phyloP scores from a whole-genome alignment of 2,888 invertebrate species.

The Drosophila kuntzei region DNA sequence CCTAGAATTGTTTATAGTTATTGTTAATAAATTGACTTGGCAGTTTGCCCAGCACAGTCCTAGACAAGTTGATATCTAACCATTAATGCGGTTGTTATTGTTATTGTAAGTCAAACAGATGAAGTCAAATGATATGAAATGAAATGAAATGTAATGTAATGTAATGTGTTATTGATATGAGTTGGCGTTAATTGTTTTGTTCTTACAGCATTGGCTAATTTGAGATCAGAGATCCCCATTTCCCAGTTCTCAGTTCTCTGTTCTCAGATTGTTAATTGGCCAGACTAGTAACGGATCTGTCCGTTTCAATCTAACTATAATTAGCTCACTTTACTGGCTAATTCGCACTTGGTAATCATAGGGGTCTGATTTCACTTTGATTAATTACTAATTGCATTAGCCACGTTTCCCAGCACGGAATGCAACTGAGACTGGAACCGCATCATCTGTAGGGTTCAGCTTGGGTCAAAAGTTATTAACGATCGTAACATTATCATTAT shows the following conservation, averaged over 20 bases:
- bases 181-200: constrained; percentile 52
- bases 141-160: too few relatives aligned
- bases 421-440: constrained; percentile 3
- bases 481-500: constrained; percentile 17
- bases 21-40: constrained; percentile 30
- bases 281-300: constrained; percentile 29
- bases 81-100: constrained; percentile 6
- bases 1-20: constrained; percentile 44
- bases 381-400: constrained; percentile 44
- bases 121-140: constrained; percentile 25
- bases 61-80: not conserved
- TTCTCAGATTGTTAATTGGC: constrained; percentile 14
- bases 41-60: constrained; percentile 22
- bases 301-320: constrained; percentile 26
- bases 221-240: constrained; percentile 7
- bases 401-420: not conserved
- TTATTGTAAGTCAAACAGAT: constrained; percentile 12
- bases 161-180: constrained; percentile 55
- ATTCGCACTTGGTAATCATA: constrained; percentile 56
- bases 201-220: constrained; percentile 3
- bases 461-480: constrained; percentile 49
- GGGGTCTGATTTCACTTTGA: constrained; percentile 43
- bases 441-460: constrained; percentile 28
- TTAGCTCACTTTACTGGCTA: constrained; percentile 45
- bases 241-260: constrained; percentile 6